A percentile compares a stretch with the other conserved stretches of the same genome.
phyloP scores from a whole-genome alignment of 2,888 invertebrate species.

The Seladonia tumulorum region DNA sequence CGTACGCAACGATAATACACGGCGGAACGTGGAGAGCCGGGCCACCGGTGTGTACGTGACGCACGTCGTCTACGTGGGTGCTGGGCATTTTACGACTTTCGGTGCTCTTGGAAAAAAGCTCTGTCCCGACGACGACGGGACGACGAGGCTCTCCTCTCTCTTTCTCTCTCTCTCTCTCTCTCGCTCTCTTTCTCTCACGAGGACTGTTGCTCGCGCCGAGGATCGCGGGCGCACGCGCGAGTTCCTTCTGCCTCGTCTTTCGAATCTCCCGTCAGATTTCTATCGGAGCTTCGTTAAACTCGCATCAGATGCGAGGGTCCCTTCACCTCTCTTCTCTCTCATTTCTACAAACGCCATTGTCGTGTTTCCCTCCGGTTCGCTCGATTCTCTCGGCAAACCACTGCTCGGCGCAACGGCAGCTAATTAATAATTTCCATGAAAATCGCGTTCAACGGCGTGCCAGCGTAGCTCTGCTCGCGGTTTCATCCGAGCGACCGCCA shows the following conservation, averaged over 20 bases:
- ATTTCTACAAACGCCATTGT: slow-evolving; percentile 33
- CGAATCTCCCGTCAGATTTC: slow-evolving; percentile 61
- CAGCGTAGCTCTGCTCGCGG: not conserved
- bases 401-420: slow-evolving; percentile 1
- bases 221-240: not conserved
- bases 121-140: not conserved
- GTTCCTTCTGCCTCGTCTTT: slow-evolving; percentile 28
- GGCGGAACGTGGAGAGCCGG: slow-evolving; percentile 63
- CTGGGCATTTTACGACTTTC: slow-evolving; percentile 77
- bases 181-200: not conserved
- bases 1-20: slow-evolving; percentile 68
- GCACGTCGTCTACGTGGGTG: slow-evolving; percentile 73
- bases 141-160: slow-evolving; percentile 12
- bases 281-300: slow-evolving; percentile 55
- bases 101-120: slow-evolving; percentile 65
- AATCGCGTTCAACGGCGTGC: slow-evolving; percentile 22
- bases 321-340: slow-evolving; percentile 6
- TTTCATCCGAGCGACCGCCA: slow-evolving; percentile 21
- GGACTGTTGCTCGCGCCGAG: slow-evolving; percentile 17
- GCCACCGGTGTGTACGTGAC: slow-evolving; percentile 76
- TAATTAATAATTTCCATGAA: slow-evolving; percentile 62
- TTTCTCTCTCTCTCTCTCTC: not conserved
- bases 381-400: slow-evolving; percentile 29
- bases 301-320: slow-evolving; percentile 31
- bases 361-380: slow-evolving; percentile 25